phyloP scores from a whole-genome alignment of 1,140 invertebrate species.

The Ganaspis sp. region DNA sequence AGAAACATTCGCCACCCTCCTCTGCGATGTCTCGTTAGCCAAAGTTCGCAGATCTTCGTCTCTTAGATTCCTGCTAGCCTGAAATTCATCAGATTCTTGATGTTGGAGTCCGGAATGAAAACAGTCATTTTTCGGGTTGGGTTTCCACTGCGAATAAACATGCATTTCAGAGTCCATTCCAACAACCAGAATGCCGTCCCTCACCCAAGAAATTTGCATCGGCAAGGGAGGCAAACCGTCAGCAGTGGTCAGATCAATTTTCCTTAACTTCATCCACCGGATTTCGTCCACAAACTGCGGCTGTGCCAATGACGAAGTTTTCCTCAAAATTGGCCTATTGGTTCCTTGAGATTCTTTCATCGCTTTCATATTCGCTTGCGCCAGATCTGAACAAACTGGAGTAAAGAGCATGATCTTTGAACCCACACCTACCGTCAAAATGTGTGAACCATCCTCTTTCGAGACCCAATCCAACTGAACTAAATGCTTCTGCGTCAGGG shows the following conservation, averaged over 20 bases:
- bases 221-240: constrained; percentile 97
- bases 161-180: constrained; percentile 99
- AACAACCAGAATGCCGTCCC: constrained; percentile 97
- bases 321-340: constrained; percentile 88
- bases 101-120: constrained; percentile 71
- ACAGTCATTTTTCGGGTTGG: constrained; percentile 78
- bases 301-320: constrained; percentile 90
- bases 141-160: constrained; percentile 98
- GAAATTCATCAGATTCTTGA: constrained; percentile 80
- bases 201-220: constrained; percentile 99
- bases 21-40: constrained; percentile 83
- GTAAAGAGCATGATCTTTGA: constrained; percentile 93
- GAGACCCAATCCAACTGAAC: constrained; percentile 99
- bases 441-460: constrained; percentile 98
- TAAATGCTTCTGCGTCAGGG: constrained; percentile 89
- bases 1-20: constrained; percentile 82
- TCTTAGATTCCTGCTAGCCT: constrained; percentile 85
- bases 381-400: constrained; percentile 91
- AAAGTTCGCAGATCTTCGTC: constrained; percentile 88
- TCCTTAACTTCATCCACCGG: constrained; percentile 96
- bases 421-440: constrained; percentile 96
- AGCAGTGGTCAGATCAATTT: constrained; percentile 93
- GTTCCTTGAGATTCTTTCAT: constrained; percentile 89
- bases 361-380: constrained; percentile 91
- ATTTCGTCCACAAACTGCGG: constrained; percentile 91